A percentile compares a stretch with the other conserved stretches of the same genome.
Evolutionary conservation across 2,113 vertebrate species (phyloP).

Genomic region (Thunnus maccoyii): DNA sequence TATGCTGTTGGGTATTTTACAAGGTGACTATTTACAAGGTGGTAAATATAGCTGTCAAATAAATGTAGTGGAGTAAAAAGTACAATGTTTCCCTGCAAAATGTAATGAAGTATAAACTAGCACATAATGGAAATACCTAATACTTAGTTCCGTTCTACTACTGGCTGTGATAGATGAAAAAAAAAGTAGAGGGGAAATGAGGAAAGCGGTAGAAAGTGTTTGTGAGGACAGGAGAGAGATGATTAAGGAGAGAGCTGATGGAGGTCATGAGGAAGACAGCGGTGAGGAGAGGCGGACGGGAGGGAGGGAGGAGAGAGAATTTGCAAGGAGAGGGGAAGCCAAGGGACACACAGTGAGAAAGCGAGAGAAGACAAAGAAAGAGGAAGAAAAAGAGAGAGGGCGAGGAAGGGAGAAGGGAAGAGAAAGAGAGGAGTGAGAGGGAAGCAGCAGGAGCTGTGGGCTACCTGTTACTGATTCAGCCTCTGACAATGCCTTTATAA

Average conservation of each 20-base stretch:
- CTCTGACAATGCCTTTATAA: conserved; percentile 80
- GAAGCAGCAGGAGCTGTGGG: conserved; percentile 68
- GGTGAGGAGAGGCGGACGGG: conserved; percentile 2
- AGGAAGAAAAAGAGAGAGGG: conserved; percentile 12
- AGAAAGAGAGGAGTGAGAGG: conserved; percentile 25
- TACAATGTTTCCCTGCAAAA: too few relatives aligned
- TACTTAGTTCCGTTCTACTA: conserved; percentile 13
- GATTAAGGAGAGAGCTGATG: conserved; percentile 64
- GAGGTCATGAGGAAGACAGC: conserved; percentile 59
- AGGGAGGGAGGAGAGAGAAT: conserved; percentile 11
- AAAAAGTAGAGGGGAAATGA: conserved; percentile 32
- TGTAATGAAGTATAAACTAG: neutral
- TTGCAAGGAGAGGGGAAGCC: conserved; percentile 19
- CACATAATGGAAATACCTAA: conserved; percentile 12
- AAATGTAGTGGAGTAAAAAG: neutral
- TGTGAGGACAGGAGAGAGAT: conserved; percentile 48
- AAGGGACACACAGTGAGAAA: conserved; percentile 15
- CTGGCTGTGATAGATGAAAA: conserved; percentile 24
- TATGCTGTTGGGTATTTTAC: neutral
- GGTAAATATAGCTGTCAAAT: neutral
- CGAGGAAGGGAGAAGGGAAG: conserved; percentile 13
- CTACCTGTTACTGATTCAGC: conserved; percentile 79
- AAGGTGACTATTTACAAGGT: too few relatives aligned
- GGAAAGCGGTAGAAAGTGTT: conserved; percentile 32
- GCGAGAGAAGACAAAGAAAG: conserved; percentile 28